Percentiles rank a stretch among this genome's conserved stretches.
These are phyloP conservation scores for Rallus crepitans DNA, from an alignment of 2,797 vertebrate genomes.

Conservation along the genomic window DNA sequence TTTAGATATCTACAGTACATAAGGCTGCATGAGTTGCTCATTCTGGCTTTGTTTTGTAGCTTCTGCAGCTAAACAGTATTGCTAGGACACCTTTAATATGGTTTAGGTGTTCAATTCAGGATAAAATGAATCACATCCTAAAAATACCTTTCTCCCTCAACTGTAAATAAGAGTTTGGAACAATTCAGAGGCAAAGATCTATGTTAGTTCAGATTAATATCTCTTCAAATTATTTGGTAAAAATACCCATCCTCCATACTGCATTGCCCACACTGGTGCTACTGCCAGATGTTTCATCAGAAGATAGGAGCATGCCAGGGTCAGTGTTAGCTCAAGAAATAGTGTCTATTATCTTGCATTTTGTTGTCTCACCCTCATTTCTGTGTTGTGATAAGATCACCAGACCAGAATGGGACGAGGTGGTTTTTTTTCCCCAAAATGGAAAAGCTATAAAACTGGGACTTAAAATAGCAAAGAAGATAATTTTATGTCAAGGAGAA, in stretches of 20 bases:
- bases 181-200: background rate
- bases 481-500: background rate
- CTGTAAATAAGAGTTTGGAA: background rate
- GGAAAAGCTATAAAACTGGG: background rate
- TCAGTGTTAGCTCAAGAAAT: background rate
- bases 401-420: background rate
- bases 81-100: background rate
- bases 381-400: background rate
- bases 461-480: background rate
- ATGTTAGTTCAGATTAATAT: background rate
- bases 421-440: background rate
- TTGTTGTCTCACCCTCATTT: background rate
- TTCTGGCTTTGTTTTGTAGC: background rate
- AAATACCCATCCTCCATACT: background rate
- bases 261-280: background rate
- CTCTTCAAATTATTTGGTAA: background rate
- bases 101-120: background rate
- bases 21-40: background rate
- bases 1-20: background rate
- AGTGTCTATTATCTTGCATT: background rate
- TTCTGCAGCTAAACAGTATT: background rate
- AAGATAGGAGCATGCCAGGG: background rate
- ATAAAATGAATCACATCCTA: background rate
- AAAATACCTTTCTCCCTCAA: background rate
- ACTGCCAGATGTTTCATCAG: background rate